Percentiles rank a stretch among this genome's conserved stretches.
These are phyloP conservation scores for Himalopsyche tibetana DNA, from an alignment of 2,888 invertebrate genomes.

Conservation along the genomic window DNA sequence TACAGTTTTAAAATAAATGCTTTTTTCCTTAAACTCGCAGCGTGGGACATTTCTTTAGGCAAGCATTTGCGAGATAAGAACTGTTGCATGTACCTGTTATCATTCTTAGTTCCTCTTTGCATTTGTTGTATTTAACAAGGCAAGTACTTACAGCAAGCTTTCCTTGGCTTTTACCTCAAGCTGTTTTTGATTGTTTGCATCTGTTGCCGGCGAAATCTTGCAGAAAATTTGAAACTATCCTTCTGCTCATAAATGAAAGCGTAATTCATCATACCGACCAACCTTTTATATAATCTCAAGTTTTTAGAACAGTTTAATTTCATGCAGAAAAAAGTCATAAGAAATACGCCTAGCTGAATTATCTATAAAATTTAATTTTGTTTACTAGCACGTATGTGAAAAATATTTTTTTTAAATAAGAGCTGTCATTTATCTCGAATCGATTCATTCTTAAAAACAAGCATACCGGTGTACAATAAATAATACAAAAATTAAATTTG, in stretches of 20 bases:
- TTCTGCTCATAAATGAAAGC: not conserved
- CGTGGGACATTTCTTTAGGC: not conserved
- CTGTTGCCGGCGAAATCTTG: not conserved
- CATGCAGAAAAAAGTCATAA: too few species aligned
- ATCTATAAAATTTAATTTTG: too few species aligned
- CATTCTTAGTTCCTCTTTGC: not conserved
- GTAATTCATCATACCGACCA: not conserved
- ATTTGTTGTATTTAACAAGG: conserved; percentile 17
- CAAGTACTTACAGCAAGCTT: not conserved
- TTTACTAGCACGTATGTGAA: too few species aligned
- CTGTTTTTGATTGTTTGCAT: conserved; percentile 19
- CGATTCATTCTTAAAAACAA: too few species aligned
- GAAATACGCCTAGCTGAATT: too few species aligned
- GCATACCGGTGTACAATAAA: too few species aligned
- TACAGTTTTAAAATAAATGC: not conserved
- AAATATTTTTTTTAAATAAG: too few species aligned
- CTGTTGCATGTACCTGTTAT: not conserved
- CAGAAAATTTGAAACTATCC: conserved; percentile 12
- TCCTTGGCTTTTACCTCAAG: not conserved
- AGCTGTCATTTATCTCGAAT: too few species aligned
- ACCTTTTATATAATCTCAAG: too few species aligned
- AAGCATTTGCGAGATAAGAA: not conserved
- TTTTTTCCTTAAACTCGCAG: not conserved
- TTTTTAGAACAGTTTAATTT: too few species aligned
- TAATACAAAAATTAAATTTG: too few species aligned